Conservation (phyloP, 2,113 vertebrate genomes). For the Piaya cayana region DNA sequence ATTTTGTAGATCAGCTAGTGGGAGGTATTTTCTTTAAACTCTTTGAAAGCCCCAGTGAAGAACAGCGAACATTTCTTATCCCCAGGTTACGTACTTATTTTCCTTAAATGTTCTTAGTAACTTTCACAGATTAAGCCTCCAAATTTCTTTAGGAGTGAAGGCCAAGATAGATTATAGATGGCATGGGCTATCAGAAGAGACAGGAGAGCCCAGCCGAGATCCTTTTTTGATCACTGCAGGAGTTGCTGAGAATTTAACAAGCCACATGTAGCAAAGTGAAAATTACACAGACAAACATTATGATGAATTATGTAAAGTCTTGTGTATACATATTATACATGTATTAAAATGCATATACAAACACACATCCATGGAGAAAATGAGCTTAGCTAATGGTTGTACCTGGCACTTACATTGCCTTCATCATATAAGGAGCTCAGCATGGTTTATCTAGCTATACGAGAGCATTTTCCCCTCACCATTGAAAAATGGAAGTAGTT, state of each 20-base stretch:
- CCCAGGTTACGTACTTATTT: constrained; percentile 43
- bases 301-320: background rate
- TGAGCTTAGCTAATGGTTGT: background rate
- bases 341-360: background rate
- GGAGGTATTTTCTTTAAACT: constrained; percentile 59
- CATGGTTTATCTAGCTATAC: background rate
- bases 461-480: background rate
- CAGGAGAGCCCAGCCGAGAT: background rate
- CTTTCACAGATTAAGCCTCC: constrained; percentile 30
- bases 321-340: background rate
- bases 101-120: constrained; percentile 47
- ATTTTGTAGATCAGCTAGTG: constrained; percentile 45
- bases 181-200: background rate
- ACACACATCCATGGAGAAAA: background rate
- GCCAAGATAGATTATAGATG: background rate
- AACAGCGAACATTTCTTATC: constrained; percentile 56
- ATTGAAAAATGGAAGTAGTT: background rate
- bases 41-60: constrained; percentile 47
- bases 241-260: background rate
- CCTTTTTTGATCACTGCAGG: background rate
- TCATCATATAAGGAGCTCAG: background rate
- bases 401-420: background rate
- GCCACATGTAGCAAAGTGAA: background rate
- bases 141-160: background rate
- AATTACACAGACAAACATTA: background rate